Evolutionary conservation across 2,888 invertebrate species (phyloP), one percentile per base, ranked within the genome.

Genomic region (Catocala nupta): DNA sequence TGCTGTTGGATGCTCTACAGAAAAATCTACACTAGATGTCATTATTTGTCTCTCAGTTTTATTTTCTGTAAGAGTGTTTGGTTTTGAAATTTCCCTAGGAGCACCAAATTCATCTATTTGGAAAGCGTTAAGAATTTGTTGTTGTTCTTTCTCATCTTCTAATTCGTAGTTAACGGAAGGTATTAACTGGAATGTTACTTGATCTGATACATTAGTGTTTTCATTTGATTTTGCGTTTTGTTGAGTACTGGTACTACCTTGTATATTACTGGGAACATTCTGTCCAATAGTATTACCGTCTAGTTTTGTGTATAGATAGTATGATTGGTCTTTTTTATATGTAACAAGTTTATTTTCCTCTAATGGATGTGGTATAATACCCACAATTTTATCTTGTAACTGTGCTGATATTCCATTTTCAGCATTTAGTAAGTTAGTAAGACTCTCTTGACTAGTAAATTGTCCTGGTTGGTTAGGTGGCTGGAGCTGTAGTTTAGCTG

Each of bases 281-380:
- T 81, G 81, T 16, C 71, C 71, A 33, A 79, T 63, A 5, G 59
- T 56, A 42, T 82, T 82, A 49, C 83, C 81, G 44, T 90, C 85
- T 33, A 90, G 71, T 65, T 91, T 90, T 42, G 92, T 87, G 70
- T 85, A 90, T 12, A 94, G 80, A 55, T 88, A 90, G 65, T 92
- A 94, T 1, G 91, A 89, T 71, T 92, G 89, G 70, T 93, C 90
- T 70, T 92, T 93, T 65, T 92, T 87, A 69, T 93, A 93, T 5
- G 90, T 89, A 8, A 93, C 82, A 11, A 88, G 64, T 75, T 93
- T 93, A 65, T 91, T 88, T 47, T 87, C 83, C 70, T 92, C 87
- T 52, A 80, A 70, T 11, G 93, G 94, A 81, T 93, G 91, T n/a
- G 86, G 80, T 67, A 94, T 83, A n/a, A 87, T 88, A 9, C 94